A percentile compares a stretch with the other conserved stretches of the same genome.
Conservation (phyloP, 2,888 invertebrate species). For the Resseliella maxima region DNA sequence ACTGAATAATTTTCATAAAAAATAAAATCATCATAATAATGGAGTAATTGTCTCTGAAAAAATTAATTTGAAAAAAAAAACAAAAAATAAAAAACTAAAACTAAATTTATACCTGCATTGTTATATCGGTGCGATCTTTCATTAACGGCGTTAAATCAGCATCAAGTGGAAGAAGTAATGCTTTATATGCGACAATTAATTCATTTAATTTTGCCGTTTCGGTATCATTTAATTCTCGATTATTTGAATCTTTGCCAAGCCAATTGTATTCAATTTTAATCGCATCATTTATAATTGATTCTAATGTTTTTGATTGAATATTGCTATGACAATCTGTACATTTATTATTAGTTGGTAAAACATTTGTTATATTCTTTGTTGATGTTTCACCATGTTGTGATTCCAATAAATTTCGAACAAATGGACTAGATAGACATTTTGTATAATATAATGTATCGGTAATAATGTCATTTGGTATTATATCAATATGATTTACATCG, state of each 20-base stretch:
- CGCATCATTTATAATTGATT: constrained; percentile 85
- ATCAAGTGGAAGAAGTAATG: constrained; percentile 84
- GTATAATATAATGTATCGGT: constrained; percentile 6
- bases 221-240: constrained; percentile 76
- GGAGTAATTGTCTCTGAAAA: neutral
- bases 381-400: neutral
- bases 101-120: constrained; percentile 63
- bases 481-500: neutral
- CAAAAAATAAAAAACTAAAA: neutral
- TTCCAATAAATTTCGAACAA: neutral
- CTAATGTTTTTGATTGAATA: constrained; percentile 76
- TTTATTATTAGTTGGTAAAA: neutral
- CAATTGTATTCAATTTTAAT: constrained; percentile 87
- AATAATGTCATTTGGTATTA: neutral
- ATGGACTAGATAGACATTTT: neutral
- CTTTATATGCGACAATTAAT: constrained; percentile 86
- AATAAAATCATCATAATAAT: neutral
- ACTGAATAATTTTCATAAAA: too few relatives aligned
- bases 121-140: neutral
- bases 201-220: constrained; percentile 87
- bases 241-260: constrained; percentile 72
- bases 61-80: neutral
- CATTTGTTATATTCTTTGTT: neutral
- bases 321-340: constrained; percentile 64
- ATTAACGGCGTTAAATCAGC: constrained; percentile 80